Conservation (phyloP, 92 coral and sea anemone genomes). For the Palythoa grandis region DNA sequence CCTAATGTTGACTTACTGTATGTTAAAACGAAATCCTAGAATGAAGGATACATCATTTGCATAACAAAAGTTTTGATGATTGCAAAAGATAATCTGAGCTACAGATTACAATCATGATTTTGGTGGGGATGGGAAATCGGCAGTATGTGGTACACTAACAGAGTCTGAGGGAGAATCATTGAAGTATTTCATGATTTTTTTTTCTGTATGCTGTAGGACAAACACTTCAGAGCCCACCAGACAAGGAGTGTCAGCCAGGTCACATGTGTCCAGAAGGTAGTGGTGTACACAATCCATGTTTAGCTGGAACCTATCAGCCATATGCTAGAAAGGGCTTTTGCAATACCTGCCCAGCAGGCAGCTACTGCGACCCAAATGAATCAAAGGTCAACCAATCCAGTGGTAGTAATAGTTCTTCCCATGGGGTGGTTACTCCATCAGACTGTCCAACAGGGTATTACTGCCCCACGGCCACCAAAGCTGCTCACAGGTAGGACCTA, state of each 20-base stretch:
- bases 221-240: conserved; percentile 83
- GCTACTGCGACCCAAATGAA: conserved; percentile 97
- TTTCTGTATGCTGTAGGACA: conserved; percentile 59
- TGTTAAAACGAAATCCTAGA: no score
- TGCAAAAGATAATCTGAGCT: no score
- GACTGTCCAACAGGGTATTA: conserved; percentile 96
- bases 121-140: no score
- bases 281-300: conserved; percentile 89
- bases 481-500: conserved; percentile 53
- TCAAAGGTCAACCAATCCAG: conserved; percentile 85
- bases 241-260: conserved; percentile 95
- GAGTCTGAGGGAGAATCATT: not conserved
- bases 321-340: conserved; percentile 71
- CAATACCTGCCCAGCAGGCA: conserved; percentile 88
- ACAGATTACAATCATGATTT: no score
- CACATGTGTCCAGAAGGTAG: conserved; percentile 98
- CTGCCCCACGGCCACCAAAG: conserved; percentile 85
- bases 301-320: conserved; percentile 93
- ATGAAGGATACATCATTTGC: no score
- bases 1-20: no score
- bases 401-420: conserved; percentile 80
- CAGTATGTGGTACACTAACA: not conserved
- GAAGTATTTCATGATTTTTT: not conserved
- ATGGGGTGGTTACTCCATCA: conserved; percentile 79
- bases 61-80: no score